Evolutionary conservation across 2,113 vertebrate species (phyloP).

Genomic region (Oncorhynchus mykiss): DNA sequence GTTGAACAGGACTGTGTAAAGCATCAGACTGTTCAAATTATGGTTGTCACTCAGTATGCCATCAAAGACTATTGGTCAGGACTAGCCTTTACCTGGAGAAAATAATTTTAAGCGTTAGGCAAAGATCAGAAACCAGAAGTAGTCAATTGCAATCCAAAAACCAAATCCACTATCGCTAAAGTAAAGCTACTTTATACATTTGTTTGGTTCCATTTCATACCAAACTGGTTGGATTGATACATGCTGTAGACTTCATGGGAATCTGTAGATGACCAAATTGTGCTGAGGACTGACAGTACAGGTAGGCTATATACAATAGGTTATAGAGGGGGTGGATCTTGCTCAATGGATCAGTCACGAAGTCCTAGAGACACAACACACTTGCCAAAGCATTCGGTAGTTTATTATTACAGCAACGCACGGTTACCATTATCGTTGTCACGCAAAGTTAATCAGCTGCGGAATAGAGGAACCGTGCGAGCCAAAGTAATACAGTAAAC

Average conservation of each 20-base stretch:
- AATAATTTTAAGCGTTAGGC: not conserved
- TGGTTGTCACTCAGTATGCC: not conserved
- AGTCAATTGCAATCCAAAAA: too few relatives aligned
- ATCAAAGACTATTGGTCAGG: not conserved
- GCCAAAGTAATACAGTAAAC: conserved; percentile 23
- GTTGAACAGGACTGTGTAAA: not conserved
- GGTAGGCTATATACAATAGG: not conserved
- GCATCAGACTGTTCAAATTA: not conserved
- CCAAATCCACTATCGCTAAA: too few relatives aligned
- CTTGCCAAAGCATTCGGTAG: conserved; percentile 9
- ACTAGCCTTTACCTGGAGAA: too few relatives aligned
- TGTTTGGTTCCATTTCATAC: too few relatives aligned
- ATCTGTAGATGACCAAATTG: not conserved
- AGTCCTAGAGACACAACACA: conserved; percentile 1
- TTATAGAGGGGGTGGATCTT: not conserved
- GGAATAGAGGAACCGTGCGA: conserved; percentile 27
- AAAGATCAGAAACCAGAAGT: not conserved
- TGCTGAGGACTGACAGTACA: not conserved
- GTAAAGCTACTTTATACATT: too few relatives aligned
- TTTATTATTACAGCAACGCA: conserved; percentile 35
- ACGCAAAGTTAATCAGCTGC: conserved; percentile 46
- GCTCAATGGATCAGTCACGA: not conserved
- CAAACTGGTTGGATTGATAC: too few relatives aligned
- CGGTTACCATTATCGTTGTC: conserved; percentile 46
- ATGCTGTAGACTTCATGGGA: too few relatives aligned